A percentile compares a stretch with the other conserved stretches of the same genome.
phyloP scores from a whole-genome alignment of 2,113 vertebrate genomes.

The Perognathus longimembris region DNA sequence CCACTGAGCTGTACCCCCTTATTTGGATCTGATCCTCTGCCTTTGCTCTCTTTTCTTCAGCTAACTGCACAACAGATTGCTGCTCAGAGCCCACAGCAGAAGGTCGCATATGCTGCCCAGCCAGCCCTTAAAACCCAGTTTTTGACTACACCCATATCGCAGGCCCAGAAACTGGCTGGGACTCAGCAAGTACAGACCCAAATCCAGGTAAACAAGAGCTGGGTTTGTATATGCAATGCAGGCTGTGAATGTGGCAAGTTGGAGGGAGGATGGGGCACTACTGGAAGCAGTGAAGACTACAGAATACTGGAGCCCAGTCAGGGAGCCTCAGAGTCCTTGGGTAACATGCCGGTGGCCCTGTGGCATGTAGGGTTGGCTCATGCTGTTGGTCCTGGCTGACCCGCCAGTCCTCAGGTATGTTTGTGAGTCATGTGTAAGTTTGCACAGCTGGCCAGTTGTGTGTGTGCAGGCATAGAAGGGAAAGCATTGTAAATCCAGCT shows the following conservation, averaged over 20 bases:
- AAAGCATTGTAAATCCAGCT: no score
- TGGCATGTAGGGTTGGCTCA: neutral
- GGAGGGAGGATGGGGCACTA: no score
- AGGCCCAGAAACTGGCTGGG: constrained; percentile 92
- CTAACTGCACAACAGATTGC: constrained; percentile 91
- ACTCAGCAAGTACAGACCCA: constrained; percentile 95
- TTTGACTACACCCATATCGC: constrained; percentile 92
- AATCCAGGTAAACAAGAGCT: constrained; percentile 86
- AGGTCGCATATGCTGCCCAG: constrained; percentile 93
- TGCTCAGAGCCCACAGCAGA: constrained; percentile 93
- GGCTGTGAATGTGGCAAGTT: no score
- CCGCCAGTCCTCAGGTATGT: no score
- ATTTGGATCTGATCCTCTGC: neutral
- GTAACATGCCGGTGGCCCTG: no score
- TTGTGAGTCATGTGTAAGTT: no score
- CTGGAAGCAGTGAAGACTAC: no score
- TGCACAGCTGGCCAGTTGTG: neutral
- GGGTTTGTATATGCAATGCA: no score
- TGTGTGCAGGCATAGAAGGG: no score
- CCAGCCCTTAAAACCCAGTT: constrained; percentile 96
- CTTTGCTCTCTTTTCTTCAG: constrained; percentile 65
- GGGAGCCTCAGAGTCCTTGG: no score
- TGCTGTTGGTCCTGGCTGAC: neutral
- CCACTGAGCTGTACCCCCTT: no score
- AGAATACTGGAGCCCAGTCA: neutral